A percentile compares a stretch with the other conserved stretches of the same genome.
These are phyloP conservation scores for Brachyopa scutellaris DNA, from an alignment of 2,888 invertebrate genomes.

Conservation along the genomic window DNA sequence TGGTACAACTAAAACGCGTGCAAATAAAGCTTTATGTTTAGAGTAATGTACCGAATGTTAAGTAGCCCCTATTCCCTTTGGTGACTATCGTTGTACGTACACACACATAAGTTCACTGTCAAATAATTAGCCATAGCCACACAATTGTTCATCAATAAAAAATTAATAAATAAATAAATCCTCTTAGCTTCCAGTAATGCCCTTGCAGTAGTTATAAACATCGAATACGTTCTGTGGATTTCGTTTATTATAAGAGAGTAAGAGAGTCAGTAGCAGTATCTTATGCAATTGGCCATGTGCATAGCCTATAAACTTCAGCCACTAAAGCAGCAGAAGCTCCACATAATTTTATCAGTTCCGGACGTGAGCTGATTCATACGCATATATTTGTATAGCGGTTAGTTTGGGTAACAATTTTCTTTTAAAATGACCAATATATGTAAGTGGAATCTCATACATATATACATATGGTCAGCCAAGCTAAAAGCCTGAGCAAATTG, in stretches of 20 bases:
- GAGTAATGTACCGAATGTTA: conserved; percentile 45
- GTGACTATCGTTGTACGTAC: too few relatives aligned
- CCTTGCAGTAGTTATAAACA: background rate
- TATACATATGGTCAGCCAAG: conserved; percentile 20
- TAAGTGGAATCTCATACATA: too few relatives aligned
- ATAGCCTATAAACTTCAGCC: background rate
- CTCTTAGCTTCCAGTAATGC: too few relatives aligned
- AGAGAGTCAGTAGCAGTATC: too few relatives aligned
- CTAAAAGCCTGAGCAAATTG: conserved; percentile 37
- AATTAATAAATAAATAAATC: too few relatives aligned
- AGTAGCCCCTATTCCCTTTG: conserved; percentile 1
- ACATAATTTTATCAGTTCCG: conserved; percentile 4
- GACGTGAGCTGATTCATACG: background rate
- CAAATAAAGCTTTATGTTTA: conserved; percentile 34
- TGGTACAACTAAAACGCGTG: conserved; percentile 7
- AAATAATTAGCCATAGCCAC: conserved; percentile 6
- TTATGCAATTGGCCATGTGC: background rate
- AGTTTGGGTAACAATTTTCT: background rate
- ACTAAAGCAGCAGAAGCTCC: background rate
- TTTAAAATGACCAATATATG: conserved; percentile 6
- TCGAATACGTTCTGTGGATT: background rate
- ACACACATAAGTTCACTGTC: background rate
- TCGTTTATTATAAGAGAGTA: too few relatives aligned
- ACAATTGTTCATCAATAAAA: background rate
- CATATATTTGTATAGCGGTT: too few relatives aligned